Conservation (phyloP, 2,797 vertebrate genomes). For the Gymnopithys bicolor region DNA sequence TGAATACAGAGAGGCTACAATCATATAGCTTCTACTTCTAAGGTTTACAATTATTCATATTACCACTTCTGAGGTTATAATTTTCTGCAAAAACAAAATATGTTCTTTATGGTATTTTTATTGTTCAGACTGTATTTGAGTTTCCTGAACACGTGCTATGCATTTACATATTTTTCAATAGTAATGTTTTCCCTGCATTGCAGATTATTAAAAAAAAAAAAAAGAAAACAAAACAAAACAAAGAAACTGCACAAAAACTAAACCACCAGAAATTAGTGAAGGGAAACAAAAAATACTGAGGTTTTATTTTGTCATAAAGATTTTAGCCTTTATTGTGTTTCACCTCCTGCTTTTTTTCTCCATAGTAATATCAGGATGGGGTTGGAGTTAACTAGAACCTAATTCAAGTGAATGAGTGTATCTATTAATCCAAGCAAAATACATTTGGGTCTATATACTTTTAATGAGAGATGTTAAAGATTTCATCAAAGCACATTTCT, state of each 20-base stretch:
- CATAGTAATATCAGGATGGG: background rate
- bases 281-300: background rate
- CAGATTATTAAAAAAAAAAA: background rate
- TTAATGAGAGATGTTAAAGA: background rate
- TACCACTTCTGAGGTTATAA: background rate
- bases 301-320: background rate
- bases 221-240: accelerated
- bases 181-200: background rate
- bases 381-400: background rate
- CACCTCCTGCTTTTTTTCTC: background rate
- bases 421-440: background rate
- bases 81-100: background rate
- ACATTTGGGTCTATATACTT: background rate
- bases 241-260: background rate
- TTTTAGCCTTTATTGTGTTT: background rate
- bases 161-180: background rate
- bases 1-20: background rate
- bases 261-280: background rate
- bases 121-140: background rate
- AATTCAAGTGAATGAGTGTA: background rate
- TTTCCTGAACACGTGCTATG: background rate
- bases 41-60: background rate
- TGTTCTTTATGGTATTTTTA: background rate
- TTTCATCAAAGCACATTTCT: background rate
- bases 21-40: background rate